Conservation (phyloP, 2,797 vertebrate species). For the Diplodus puntazzo region DNA sequence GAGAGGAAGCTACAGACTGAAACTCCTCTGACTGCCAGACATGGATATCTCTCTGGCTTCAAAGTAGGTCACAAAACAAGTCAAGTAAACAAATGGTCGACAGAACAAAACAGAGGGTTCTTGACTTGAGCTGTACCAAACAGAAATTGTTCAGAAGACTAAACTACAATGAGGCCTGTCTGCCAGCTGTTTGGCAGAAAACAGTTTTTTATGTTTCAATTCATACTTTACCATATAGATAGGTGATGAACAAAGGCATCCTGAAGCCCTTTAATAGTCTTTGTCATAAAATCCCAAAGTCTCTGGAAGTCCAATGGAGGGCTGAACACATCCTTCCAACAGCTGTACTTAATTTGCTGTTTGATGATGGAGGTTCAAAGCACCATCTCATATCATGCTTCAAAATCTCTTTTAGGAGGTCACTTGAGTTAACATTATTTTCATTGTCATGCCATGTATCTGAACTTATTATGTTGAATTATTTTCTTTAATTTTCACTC, state of each 20-base stretch:
- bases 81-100: conserved; percentile 15
- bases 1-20: conserved; percentile 18
- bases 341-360: background rate
- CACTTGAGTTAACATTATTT: too few species aligned
- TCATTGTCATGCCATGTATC: background rate
- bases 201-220: background rate
- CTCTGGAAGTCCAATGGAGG: too few species aligned
- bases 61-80: background rate
- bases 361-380: background rate
- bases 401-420: too few species aligned
- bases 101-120: background rate
- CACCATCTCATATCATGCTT: too few species aligned
- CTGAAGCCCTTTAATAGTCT: too few species aligned
- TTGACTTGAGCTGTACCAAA: background rate
- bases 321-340: background rate
- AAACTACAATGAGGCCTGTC: background rate
- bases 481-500: background rate
- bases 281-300: background rate
- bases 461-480: background rate
- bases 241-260: background rate
- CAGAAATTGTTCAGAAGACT: conserved; percentile 2
- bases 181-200: conserved; percentile 2
- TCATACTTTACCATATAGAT: background rate
- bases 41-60: conserved; percentile 4
- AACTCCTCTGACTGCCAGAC: background rate